Base-by-base conservation (phyloP, 2,888 invertebrate genomes). In the Drosophila maculinotata region DNA sequence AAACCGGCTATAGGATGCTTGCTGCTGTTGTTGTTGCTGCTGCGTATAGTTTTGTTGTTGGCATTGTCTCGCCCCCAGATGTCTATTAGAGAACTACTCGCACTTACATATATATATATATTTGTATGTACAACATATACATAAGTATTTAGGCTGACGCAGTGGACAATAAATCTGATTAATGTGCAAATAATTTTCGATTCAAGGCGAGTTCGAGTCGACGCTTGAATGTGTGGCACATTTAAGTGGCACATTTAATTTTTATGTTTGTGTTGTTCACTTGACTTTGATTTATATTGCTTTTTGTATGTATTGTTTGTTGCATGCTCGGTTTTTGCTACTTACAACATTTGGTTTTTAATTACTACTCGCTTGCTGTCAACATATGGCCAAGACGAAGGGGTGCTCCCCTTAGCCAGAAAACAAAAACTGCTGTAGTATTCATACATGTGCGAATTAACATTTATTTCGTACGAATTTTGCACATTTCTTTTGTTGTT, bases 281-380 rank as follows among this genome's bases (percentile, higher is more conserved):
- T 79, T 84, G 81, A 82, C 81, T 75, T 82, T 84, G 83, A 84
- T 84, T 84, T 84, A 85, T 83, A 20, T 60, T 51, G 52, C n/a
- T 35, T 36, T 48, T 52, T 65, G 39, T 44, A 52, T 68, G 53
- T 68, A 63, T 12, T 41, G 30, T 23, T 38, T 12, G 56, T 25
- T 52, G 56, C 56, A 56, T 59, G 44, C 36, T 58, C 28, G 14
- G 9, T 48, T 48, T 77, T 47, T 49, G 54, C 54, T 42, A 49
- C 53, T 65, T 51, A 56, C 69, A 69, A 62, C 69, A 73, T 58
- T 66, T 69, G 58, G 49, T 14, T 56, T 69, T 73, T 73, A 60
- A 69, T 73, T 73, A 57, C 36, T 33, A 20, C 26, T 15, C n/a
- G 36, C 42, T 10, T 49, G 44, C 49, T 70, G 67, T 57, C 78